Conservation (phyloP, 2,113 vertebrate species). For the Dissostichus mawsoni region DNA sequence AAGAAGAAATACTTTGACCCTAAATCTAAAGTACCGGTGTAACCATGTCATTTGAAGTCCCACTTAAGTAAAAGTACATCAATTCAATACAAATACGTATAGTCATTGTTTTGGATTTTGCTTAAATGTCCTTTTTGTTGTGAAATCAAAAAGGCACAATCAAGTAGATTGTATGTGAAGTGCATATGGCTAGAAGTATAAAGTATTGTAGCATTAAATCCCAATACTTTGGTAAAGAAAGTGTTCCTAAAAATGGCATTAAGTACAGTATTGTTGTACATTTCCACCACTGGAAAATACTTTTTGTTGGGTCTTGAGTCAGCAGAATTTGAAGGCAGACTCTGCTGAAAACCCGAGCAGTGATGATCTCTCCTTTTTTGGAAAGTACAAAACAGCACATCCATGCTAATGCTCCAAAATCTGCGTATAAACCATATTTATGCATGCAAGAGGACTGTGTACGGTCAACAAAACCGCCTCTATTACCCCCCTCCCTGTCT, state of each 20-base stretch:
- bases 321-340: background rate
- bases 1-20: background rate
- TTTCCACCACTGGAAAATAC: background rate
- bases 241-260: background rate
- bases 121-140: background rate
- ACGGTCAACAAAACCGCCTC: constrained; percentile 20
- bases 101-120: background rate
- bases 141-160: background rate
- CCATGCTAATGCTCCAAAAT: constrained; percentile 15
- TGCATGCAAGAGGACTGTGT: constrained; percentile 4
- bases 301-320: background rate
- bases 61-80: too few species aligned
- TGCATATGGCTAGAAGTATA: too few species aligned
- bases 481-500: background rate
- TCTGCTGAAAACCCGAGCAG: background rate
- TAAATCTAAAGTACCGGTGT: background rate
- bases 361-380: background rate
- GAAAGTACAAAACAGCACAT: background rate
- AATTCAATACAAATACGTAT: background rate
- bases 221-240: background rate
- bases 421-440: background rate
- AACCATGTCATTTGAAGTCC: background rate
- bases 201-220: background rate
- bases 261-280: background rate
- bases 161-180: background rate